Percentiles rank a stretch among this genome's conserved stretches.
Conservation (phyloP, 92 coral and sea anemone species). For the Diadumene lineata region DNA sequence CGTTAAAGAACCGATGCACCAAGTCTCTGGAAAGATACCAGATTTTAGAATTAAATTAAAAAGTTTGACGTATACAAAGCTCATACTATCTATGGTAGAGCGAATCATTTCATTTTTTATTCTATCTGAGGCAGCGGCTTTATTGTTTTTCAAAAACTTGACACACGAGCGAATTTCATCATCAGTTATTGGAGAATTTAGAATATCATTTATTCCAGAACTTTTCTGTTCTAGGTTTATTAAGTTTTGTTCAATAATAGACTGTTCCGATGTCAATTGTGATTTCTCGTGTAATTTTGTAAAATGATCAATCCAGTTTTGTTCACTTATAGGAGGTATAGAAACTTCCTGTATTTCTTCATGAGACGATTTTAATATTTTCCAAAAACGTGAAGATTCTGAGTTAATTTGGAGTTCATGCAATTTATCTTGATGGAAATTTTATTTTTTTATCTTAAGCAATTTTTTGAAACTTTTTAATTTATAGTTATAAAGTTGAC, state of each 20-base stretch:
- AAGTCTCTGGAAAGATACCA: slow-evolving; percentile 12
- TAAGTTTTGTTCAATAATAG: not conserved
- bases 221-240: slow-evolving; percentile 12
- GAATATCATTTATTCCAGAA: not conserved
- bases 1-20: slow-evolving; percentile 6
- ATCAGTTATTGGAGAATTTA: slow-evolving; percentile 31
- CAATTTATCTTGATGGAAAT: slow-evolving; percentile 18
- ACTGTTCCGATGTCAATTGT: slow-evolving; percentile 13
- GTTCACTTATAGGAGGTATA: slow-evolving; percentile 40
- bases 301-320: slow-evolving; percentile 10
- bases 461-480: slow-evolving; percentile 38
- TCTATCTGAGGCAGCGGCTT: slow-evolving; percentile 45
- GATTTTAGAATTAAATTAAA: not conserved
- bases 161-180: slow-evolving; percentile 20
- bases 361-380: slow-evolving; percentile 31
- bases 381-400: slow-evolving; percentile 28
- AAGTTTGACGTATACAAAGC: not conserved
- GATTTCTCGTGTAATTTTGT: slow-evolving; percentile 19
- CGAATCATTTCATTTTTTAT: slow-evolving; percentile 50
- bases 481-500: slow-evolving; percentile 31
- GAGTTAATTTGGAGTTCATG: slow-evolving; percentile 26
- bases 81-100: slow-evolving; percentile 9
- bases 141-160: slow-evolving; percentile 40
- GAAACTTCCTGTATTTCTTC: slow-evolving; percentile 23
- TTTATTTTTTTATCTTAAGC: slow-evolving; percentile 30